Conservation (phyloP, 2,888 invertebrate species). For the Scelioninae gen. 2 region DNA sequence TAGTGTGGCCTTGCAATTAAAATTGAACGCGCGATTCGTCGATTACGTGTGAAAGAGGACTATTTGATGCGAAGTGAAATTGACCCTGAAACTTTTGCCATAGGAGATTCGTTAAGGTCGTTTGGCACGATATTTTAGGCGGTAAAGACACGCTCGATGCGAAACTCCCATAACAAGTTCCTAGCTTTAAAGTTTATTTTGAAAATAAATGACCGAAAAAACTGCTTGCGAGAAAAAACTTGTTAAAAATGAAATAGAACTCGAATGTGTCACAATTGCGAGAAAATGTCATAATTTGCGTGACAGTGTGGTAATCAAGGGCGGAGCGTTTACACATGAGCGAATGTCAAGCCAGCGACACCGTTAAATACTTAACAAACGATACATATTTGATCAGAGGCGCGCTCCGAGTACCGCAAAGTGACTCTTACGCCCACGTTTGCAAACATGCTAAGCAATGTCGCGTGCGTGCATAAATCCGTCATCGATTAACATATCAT, state of each 20-base stretch:
- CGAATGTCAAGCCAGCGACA: slow-evolving; percentile 55
- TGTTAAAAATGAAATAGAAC: slow-evolving; percentile 1
- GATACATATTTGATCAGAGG: slow-evolving; percentile 60
- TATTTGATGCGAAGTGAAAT: slow-evolving; percentile 51
- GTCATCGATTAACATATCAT: slow-evolving; percentile 53
- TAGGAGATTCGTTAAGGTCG: slow-evolving; percentile 50
- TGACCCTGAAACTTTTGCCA: slow-evolving; percentile 58
- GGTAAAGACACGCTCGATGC: not conserved
- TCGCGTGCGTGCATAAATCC: slow-evolving; percentile 54
- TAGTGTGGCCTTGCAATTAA: slow-evolving; percentile 54
- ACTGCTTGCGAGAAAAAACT: too few species aligned
- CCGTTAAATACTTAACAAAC: slow-evolving; percentile 59
- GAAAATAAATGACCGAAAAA: too few species aligned
- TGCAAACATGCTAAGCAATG: slow-evolving; percentile 43
- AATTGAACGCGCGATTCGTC: slow-evolving; percentile 54
- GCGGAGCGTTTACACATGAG: slow-evolving; percentile 53
- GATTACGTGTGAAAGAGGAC: slow-evolving; percentile 59
- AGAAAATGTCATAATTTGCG: slow-evolving; percentile 46
- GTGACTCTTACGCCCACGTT: slow-evolving; percentile 58
- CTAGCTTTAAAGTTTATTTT: too few species aligned
- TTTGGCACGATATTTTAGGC: slow-evolving; percentile 39
- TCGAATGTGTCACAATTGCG: slow-evolving; percentile 19
- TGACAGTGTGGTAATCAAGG: slow-evolving; percentile 55
- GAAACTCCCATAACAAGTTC: slow-evolving; percentile 19
- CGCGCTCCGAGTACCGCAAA: slow-evolving; percentile 57